phyloP scores from a whole-genome alignment of 2,888 invertebrate species.

The Sceliomorpha sp. region DNA sequence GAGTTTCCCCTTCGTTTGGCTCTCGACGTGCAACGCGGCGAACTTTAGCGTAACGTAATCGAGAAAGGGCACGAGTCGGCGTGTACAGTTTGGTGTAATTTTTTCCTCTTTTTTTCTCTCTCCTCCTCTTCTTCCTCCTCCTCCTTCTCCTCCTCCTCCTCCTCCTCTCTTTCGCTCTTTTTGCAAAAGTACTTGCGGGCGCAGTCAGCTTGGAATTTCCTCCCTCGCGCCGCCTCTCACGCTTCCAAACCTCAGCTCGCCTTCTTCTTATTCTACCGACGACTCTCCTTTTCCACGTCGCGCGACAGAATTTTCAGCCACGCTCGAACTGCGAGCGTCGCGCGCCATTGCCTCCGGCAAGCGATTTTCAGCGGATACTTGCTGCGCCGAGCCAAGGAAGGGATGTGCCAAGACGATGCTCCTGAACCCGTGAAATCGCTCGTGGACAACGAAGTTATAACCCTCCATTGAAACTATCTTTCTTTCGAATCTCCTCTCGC shows the following conservation, averaged over 20 bases:
- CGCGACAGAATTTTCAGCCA: constrained; percentile 43
- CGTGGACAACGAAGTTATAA: constrained; percentile 19
- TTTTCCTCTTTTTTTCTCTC: constrained; percentile 14
- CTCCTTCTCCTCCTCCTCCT: constrained; percentile 11
- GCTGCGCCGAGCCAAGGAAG: background rate
- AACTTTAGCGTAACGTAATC: constrained; percentile 39
- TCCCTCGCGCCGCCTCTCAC: background rate
- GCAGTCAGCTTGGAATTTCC: background rate
- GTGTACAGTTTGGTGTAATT: constrained; percentile 18
- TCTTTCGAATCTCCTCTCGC: background rate
- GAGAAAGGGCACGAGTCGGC: constrained; percentile 32
- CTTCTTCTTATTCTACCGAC: constrained; percentile 40
- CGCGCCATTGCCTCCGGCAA: constrained; percentile 40
- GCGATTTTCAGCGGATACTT: constrained; percentile 29
- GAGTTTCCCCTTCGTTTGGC: constrained; percentile 36
- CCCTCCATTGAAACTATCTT: constrained; percentile 5
- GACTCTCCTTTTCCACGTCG: constrained; percentile 41
- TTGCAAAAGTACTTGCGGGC: background rate
- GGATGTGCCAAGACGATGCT: constrained; percentile 3
- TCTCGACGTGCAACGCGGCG: constrained; percentile 39
- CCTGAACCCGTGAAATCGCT: constrained; percentile 12
- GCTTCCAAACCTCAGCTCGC: background rate
- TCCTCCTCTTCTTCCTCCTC: background rate
- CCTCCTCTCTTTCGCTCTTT: background rate
- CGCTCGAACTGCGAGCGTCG: constrained; percentile 37